These are phyloP conservation scores for Pseudopleuronectes americanus DNA, from an alignment of 2,797 vertebrate genomes.

Conservation along the genomic window DNA sequence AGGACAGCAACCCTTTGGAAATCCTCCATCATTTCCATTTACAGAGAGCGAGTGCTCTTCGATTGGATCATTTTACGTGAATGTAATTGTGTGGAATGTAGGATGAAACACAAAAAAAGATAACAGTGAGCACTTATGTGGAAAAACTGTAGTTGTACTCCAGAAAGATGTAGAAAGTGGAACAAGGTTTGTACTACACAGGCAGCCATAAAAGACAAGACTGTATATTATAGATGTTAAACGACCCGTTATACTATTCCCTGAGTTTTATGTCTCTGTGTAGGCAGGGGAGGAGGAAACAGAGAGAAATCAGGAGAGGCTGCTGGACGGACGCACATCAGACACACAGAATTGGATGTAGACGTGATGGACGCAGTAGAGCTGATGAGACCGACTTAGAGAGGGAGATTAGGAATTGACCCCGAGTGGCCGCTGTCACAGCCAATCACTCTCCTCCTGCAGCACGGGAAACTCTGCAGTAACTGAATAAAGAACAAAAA, in stretches of 20 bases:
- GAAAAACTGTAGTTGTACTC: conserved; percentile 3
- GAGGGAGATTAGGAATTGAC: conserved; percentile 44
- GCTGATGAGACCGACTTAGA: conserved; percentile 17
- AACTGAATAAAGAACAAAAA: neutral
- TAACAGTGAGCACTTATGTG: neutral
- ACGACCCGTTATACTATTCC: conserved; percentile 42
- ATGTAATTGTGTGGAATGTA: conserved; percentile 30
- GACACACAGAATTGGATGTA: neutral
- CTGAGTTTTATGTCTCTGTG: conserved; percentile 1
- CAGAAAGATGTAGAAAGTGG: neutral
- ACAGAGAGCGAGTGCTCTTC: neutral
- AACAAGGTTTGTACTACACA: neutral
- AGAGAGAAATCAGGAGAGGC: conserved; percentile 5
- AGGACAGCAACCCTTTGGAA: neutral
- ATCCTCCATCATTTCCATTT: neutral
- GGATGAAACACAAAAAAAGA: conserved; percentile 2
- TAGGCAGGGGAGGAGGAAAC: neutral
- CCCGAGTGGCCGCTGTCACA: conserved; percentile 27
- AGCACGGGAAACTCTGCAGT: neutral
- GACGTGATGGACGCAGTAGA: conserved; percentile 17
- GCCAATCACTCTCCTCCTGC: conserved; percentile 29
- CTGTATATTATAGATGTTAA: conserved; percentile 26
- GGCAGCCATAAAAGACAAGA: conserved; percentile 20
- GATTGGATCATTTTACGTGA: conserved; percentile 16
- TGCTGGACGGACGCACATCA: too few relatives aligned